phyloP scores from a whole-genome alignment of 2,113 vertebrate species.

The Spea multiplicata region DNA sequence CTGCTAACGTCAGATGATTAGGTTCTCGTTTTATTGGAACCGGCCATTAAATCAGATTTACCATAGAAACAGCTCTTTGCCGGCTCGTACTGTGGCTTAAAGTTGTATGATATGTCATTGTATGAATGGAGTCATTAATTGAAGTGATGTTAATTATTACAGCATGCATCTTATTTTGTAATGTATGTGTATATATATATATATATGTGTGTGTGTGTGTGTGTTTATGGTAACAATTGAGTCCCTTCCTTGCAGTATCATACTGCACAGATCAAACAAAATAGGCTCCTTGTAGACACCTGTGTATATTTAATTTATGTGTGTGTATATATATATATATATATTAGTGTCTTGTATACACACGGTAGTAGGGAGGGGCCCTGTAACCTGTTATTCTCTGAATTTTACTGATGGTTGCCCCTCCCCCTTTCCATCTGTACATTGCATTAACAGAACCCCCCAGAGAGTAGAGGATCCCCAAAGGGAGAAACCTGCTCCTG shows the following conservation, averaged over 20 bases:
- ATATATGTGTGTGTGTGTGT: background rate
- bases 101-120: no score
- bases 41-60: no score
- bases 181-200: no score
- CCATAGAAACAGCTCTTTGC: no score
- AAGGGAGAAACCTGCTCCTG: background rate
- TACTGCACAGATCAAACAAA: no score
- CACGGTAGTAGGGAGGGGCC: slow-evolving; percentile 35
- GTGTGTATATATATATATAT: background rate
- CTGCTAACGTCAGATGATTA: background rate
- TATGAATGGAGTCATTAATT: no score
- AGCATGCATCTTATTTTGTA: no score
- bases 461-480: background rate
- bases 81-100: no score
- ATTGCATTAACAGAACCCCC: slow-evolving; percentile 3
- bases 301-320: background rate
- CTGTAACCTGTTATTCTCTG: background rate
- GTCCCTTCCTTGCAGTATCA: no score
- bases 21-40: no score
- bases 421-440: slow-evolving; percentile 16
- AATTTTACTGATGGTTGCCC: slow-evolving; percentile 18
- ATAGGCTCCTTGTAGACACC: no score
- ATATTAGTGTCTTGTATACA: background rate
- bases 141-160: no score
- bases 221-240: background rate